phyloP scores from a whole-genome alignment of 2,113 vertebrate species.

The Sander lucioperca region DNA sequence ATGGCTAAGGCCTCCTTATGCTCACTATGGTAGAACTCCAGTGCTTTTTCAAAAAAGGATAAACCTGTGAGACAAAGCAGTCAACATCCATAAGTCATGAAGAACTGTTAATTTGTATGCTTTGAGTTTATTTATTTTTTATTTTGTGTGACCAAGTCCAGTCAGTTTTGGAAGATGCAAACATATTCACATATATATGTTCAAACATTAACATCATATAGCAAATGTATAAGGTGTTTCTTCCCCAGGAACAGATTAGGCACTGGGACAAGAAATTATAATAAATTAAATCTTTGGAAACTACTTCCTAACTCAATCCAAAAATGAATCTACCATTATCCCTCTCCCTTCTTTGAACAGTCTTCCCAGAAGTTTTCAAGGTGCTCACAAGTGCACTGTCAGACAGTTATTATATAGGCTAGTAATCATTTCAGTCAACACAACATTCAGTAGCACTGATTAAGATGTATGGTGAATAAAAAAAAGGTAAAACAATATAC shows the following conservation, averaged over 20 bases:
- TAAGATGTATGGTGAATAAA: background rate
- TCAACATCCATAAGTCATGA: slow-evolving; percentile 2
- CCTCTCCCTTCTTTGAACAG: background rate
- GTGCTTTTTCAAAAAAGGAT: slow-evolving; percentile 84
- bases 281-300: background rate
- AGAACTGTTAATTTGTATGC: background rate
- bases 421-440: background rate
- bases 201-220: too few species aligned
- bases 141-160: background rate
- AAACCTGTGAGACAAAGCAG: slow-evolving; percentile 75
- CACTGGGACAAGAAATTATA: background rate
- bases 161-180: background rate
- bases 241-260: background rate
- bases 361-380: background rate
- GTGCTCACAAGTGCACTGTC: background rate
- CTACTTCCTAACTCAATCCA: background rate
- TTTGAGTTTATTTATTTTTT: background rate
- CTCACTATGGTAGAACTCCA: slow-evolving; percentile 86
- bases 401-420: background rate
- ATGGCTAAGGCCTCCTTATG: slow-evolving; percentile 84
- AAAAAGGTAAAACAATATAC: background rate
- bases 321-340: background rate
- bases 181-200: background rate
- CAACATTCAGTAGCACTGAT: background rate
- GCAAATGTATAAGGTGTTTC: background rate